phyloP scores from a whole-genome alignment of 2,797 vertebrate genomes.

The Acipenser transmontanus region DNA sequence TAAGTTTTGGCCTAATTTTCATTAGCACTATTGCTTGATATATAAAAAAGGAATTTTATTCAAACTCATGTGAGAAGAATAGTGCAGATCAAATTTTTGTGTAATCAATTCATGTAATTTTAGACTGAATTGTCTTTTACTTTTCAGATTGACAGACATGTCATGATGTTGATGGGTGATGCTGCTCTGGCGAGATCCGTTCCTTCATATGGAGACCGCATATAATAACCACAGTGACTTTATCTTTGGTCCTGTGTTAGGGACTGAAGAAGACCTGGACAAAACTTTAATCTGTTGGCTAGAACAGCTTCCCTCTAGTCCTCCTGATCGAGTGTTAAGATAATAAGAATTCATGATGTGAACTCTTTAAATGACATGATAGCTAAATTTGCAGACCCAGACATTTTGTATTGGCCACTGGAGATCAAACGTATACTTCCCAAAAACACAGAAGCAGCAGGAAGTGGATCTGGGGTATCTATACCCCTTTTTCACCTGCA shows the following conservation, averaged over 20 bases:
- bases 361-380: slow-evolving; percentile 21
- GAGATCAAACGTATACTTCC: slow-evolving; percentile 11
- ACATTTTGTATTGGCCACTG: slow-evolving; percentile 14
- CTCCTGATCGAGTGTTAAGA: slow-evolving; percentile 4
- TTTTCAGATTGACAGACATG: slow-evolving; percentile 20
- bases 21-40: no score
- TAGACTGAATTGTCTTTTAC: no score
- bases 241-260: slow-evolving; percentile 19
- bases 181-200: slow-evolving; percentile 23
- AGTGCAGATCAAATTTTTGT: no score
- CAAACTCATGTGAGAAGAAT: no score
- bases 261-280: slow-evolving; percentile 16
- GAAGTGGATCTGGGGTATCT: no score
- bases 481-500: no score
- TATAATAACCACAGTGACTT: slow-evolving; percentile 15
- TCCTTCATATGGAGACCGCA: slow-evolving; percentile 22
- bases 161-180: slow-evolving; percentile 22
- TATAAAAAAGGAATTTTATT: no score
- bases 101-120: no score
- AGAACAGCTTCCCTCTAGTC: slow-evolving; percentile 9
- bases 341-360: slow-evolving; percentile 15
- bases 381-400: slow-evolving; percentile 17
- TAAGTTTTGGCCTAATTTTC: no score
- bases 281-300: slow-evolving; percentile 20
- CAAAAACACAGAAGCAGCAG: background rate